Base-by-base conservation (phyloP, 2,888 invertebrate genomes). In the Apamea epomidion region DNA sequence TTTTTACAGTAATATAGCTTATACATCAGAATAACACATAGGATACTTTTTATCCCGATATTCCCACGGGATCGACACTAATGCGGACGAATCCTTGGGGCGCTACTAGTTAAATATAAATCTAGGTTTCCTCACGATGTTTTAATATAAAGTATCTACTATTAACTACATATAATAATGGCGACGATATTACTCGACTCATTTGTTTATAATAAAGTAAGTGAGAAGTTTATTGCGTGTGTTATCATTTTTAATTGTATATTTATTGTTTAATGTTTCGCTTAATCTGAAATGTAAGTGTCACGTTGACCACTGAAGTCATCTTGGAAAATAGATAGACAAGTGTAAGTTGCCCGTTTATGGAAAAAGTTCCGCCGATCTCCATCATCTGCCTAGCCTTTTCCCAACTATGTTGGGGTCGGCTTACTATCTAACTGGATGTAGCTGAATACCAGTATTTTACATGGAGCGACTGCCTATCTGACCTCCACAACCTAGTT, bases 221-320 rank as follows among this genome's bases (percentile, higher is more conserved):
- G 58, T 16, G 74, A 75, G 29, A 65, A 72, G 16, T 74, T 85
- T 68, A 82, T 67, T 68, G 67, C 58, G 1, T 32, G 21, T 7
- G 74, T 77, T 85, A 88, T 85, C 78, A 45, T 65, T 83, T 70
- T 69, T 85, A 85, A 88, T 88, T 88, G 58, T 78, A 84, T 76
- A 73, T 78, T 86, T 79, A 86, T 78, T 81, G 74, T 81, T 77
- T 69, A n/a, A 70, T 25, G 62, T 74, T 71, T 78, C 32, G 51
- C 25, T 60, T 76, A 74, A 74, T 82, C 67, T 75, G 12, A 48
- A 69, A 16, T 42, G 32, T 29, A 68, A 69, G 21, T 81, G 71
- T 72, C 82, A 76, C 42, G 54, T 25, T 74, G 76, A 68, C 74
- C 62, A 58, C 25, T 78, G 82, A 64, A 69, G 74, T 82, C 71